Conservation (phyloP, 2,888 invertebrate genomes). For the Pasiphila rectangulata region DNA sequence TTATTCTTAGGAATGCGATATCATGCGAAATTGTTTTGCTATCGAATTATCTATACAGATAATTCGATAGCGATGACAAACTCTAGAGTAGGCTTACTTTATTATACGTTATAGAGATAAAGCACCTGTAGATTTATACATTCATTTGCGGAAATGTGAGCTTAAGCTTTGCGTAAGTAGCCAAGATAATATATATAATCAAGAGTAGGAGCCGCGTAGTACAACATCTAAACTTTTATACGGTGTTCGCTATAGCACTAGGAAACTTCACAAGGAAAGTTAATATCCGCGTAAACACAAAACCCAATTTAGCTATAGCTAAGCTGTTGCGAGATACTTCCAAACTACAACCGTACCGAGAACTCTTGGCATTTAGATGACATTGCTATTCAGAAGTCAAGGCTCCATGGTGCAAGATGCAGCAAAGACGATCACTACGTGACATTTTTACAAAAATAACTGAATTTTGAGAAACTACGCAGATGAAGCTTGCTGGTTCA, state of each 20-base stretch:
- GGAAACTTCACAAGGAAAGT: not conserved
- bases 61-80: not conserved
- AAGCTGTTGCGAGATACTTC: not conserved
- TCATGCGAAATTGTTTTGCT: conserved; percentile 3
- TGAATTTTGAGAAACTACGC: conserved; percentile 14
- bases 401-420: conserved; percentile 36
- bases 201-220: conserved; percentile 1
- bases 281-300: not conserved
- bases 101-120: conserved; percentile 1
- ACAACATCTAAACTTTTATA: not conserved
- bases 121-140: not conserved
- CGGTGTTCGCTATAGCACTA: not conserved
- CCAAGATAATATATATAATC: not conserved
- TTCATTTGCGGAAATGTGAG: conserved; percentile 1
- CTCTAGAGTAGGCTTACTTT: not conserved
- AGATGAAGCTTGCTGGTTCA: not conserved
- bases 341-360: conserved; percentile 10
- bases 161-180: not conserved
- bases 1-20: conserved; percentile 24
- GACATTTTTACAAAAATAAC: conserved; percentile 39
- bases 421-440: conserved; percentile 37
- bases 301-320: too few species aligned
- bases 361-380: conserved; percentile 44
- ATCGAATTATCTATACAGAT: too few species aligned
- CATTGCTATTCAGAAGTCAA: conserved; percentile 50